Evolutionary conservation across 1,140 invertebrate genomes (phyloP).

Genomic region (Aphidius gifuensis): DNA sequence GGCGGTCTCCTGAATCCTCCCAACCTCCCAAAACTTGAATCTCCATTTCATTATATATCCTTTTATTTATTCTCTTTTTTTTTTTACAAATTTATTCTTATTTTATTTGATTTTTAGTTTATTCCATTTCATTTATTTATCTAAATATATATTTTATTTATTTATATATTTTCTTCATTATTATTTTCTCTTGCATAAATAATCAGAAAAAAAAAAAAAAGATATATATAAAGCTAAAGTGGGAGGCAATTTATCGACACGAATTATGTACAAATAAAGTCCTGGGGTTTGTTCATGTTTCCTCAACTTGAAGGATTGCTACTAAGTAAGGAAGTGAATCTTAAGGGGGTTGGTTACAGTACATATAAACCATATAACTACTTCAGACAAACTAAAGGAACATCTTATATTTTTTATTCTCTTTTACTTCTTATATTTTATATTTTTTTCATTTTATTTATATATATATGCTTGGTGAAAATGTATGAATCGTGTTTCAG

Average conservation of each 20-base stretch:
- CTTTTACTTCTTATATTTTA: constrained; percentile 29
- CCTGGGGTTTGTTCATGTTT: no score
- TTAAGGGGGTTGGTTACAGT: no score
- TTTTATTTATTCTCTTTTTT: neutral
- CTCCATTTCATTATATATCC: constrained; percentile 5
- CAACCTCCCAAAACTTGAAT: neutral
- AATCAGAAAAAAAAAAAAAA: no score
- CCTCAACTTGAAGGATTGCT: no score
- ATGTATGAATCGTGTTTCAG: constrained; percentile 57
- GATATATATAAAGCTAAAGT: no score
- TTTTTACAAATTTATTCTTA: neutral
- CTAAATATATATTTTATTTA: neutral
- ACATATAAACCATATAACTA: no score
- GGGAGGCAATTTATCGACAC: no score
- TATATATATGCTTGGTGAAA: constrained; percentile 29
- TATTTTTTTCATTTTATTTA: no score
- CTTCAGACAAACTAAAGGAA: constrained; percentile 9
- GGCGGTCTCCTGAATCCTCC: constrained; percentile 15
- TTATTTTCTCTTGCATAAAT: no score
- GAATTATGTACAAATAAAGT: no score
- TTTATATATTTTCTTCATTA: no score
- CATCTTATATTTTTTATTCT: constrained; percentile 46
- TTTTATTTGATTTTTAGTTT: neutral
- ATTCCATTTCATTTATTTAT: neutral
- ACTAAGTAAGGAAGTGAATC: no score